These are phyloP conservation scores for Eledone cirrhosa DNA, from an alignment of 2,888 invertebrate genomes.

Conservation along the genomic window DNA sequence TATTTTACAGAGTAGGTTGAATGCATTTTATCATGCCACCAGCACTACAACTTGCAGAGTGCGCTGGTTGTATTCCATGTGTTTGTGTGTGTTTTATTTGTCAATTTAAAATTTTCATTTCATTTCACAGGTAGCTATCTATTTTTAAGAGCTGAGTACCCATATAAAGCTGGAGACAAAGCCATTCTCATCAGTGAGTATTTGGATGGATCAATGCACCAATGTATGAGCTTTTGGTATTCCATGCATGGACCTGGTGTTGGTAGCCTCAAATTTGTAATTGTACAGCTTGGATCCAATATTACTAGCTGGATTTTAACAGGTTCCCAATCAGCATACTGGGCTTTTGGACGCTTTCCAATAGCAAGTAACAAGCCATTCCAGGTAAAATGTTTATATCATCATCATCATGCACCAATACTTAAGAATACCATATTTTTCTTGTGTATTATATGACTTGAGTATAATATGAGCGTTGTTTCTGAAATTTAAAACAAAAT, in stretches of 20 bases:
- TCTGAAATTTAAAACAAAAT: too few relatives aligned
- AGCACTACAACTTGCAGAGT: too few relatives aligned
- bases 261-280: conserved; percentile 55
- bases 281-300: conserved; percentile 41
- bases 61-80: too few relatives aligned
- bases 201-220: conserved; percentile 35
- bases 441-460: too few relatives aligned
- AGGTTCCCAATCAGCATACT: conserved; percentile 52
- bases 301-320: conserved; percentile 43
- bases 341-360: conserved; percentile 51
- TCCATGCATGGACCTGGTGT: conserved; percentile 59
- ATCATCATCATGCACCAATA: too few relatives aligned
- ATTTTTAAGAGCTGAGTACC: conserved; percentile 53
- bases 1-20: too few relatives aligned
- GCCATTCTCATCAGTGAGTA: conserved; percentile 46
- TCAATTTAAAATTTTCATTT: background rate
- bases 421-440: too few relatives aligned
- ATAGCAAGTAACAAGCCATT: background rate
- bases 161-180: conserved; percentile 44
- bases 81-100: too few relatives aligned
- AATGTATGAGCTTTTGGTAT: conserved; percentile 57
- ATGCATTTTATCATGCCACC: too few relatives aligned
- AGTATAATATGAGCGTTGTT: too few relatives aligned
- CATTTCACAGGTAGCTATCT: conserved; percentile 57
- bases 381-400: too few relatives aligned